Evolutionary conservation across 2,113 vertebrate species (phyloP), one percentile per base, ranked within the genome.

Genomic region (Charina bottae): DNA sequence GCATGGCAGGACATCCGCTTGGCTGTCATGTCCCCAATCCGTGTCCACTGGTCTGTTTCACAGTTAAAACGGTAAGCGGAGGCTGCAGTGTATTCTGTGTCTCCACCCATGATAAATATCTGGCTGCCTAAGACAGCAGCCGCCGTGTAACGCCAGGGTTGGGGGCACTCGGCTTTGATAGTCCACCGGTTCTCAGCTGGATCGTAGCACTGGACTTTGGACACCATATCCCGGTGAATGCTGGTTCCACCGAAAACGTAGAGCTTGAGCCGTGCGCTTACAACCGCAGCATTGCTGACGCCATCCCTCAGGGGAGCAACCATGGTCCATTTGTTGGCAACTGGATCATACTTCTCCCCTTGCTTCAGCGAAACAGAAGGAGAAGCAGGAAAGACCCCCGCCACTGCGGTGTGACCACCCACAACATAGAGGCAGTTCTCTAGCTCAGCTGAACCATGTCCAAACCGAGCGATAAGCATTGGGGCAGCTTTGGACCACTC

Each of bases 61-160:
- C 98, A 99, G 97, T 99, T 98, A 24, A 98, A 99, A 94, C 99
- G 98, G 95, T 99, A 99, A 23, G 99, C 99, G 0, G 98, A 99
- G 1, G 98, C 98, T 0, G 99, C 99, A 0, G 99, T 99, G 97
- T 99, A 99, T 90, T 99, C 99, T 0, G 99, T 99, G 96, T 99
- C 99, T 0, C 99, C 99, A 0, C 99, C 99, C 99, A 99, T 99
- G 97, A 99, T 99, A 96, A 99, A 99, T 93, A 99, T 99, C 97
- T 99, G 99, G 95, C 98, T 99, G 93, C 99, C 99, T 60, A 99
- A 95, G 8, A 99, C 99, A 0, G 99, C 99, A 0, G 99, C 99
- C 0, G 99, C 99, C 0, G 99, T 99, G 96, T 99, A 99, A 7
- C 99, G 98, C 99, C 99, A 99, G 0, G 99, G 98, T 94, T 99